A percentile compares a stretch with the other conserved stretches of the same genome.
These are phyloP conservation scores for Poeciliopsis occidentalis DNA, from an alignment of 2,113 vertebrate genomes.

Conservation along the genomic window DNA sequence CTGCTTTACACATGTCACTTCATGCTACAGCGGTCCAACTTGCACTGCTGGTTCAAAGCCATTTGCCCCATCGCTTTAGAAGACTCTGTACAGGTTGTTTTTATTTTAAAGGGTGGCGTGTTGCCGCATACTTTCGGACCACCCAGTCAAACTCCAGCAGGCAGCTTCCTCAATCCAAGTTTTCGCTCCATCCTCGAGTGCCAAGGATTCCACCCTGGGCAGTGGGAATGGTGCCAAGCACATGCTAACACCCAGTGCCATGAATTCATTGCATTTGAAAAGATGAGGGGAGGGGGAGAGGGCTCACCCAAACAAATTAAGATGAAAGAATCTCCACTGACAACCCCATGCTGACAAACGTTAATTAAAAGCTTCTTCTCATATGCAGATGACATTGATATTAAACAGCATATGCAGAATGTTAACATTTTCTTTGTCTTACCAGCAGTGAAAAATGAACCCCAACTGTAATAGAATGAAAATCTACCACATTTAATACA, in stretches of 20 bases:
- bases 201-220: slow-evolving; percentile 72
- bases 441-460: not conserved
- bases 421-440: not conserved
- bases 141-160: slow-evolving; percentile 61
- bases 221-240: slow-evolving; percentile 59
- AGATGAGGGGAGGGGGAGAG: not conserved
- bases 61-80: slow-evolving; percentile 23
- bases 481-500: slow-evolving; percentile 6
- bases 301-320: slow-evolving; percentile 36
- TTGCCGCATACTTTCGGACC: slow-evolving; percentile 50
- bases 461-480: slow-evolving; percentile 6
- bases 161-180: slow-evolving; percentile 64
- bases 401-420: too few relatives aligned
- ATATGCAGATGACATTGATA: not conserved
- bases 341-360: slow-evolving; percentile 10
- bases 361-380: slow-evolving; percentile 2
- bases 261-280: slow-evolving; percentile 60
- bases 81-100: not conserved
- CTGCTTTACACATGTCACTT: slow-evolving; percentile 48
- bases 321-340: slow-evolving; percentile 14
- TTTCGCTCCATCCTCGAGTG: slow-evolving; percentile 53
- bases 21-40: slow-evolving; percentile 39
- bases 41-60: slow-evolving; percentile 3
- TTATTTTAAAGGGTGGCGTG: slow-evolving; percentile 10
- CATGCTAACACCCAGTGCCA: slow-evolving; percentile 58